Percentiles rank a stretch among this genome's conserved stretches.
Conservation (phyloP, 1,140 invertebrate genomes). For the Pollicipes pollicipes region DNA sequence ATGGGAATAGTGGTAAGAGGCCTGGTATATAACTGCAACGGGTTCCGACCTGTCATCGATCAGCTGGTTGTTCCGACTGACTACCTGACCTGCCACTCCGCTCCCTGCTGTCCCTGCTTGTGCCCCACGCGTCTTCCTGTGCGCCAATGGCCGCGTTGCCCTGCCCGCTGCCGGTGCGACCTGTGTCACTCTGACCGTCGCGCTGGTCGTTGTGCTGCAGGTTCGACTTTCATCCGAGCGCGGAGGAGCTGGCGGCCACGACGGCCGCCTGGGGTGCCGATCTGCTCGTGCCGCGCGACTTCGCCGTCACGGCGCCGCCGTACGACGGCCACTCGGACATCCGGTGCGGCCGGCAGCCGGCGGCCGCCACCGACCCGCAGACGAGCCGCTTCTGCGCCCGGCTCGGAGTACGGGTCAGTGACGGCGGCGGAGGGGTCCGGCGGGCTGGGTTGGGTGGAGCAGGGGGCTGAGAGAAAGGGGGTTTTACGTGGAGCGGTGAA, state of each 20-base stretch:
- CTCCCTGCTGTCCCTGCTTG: too few species aligned
- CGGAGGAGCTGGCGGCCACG: conserved; percentile 50
- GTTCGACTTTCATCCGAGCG: conserved; percentile 53
- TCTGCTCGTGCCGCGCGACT: conserved; percentile 55
- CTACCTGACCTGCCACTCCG: too few species aligned
- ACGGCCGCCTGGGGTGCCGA: conserved; percentile 42
- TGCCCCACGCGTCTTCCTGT: too few species aligned
- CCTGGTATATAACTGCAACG: too few species aligned
- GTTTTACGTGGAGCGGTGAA: too few species aligned
- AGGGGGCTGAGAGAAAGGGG: too few species aligned
- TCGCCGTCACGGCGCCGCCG: conserved; percentile 45
- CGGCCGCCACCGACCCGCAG: neutral
- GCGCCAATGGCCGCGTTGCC: too few species aligned
- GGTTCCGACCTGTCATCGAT: too few species aligned
- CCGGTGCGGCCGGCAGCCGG: neutral
- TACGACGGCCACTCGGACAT: neutral
- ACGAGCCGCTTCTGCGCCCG: neutral
- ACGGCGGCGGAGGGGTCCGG: neutral
- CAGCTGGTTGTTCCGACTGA: too few species aligned
- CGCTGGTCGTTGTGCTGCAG: conserved; percentile 28
- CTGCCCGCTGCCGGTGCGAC: too few species aligned
- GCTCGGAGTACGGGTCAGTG: neutral
- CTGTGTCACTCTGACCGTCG: neutral
- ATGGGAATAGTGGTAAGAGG: too few species aligned
- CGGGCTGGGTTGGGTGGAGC: too few species aligned